phyloP scores from a whole-genome alignment of 2,113 vertebrate species.

The Apteryx owenii region DNA sequence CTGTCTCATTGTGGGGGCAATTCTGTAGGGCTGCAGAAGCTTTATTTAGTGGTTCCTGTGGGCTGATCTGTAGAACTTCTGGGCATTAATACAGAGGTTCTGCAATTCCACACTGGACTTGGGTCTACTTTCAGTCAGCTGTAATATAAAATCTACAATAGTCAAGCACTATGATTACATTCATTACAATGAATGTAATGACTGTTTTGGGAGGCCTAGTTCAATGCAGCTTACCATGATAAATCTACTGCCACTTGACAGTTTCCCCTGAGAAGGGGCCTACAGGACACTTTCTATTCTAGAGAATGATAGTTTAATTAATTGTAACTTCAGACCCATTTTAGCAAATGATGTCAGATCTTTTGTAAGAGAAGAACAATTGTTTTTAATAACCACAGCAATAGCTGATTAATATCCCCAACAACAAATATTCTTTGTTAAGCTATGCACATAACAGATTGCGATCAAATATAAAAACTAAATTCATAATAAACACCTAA shows the following conservation, averaged over 20 bases:
- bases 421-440: background rate
- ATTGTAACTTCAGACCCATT: background rate
- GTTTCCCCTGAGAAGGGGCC: background rate
- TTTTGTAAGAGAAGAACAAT: background rate
- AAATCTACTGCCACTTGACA: background rate
- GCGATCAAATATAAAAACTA: background rate
- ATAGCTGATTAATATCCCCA: background rate
- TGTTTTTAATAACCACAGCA: background rate
- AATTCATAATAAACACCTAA: background rate
- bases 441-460: background rate
- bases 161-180: background rate
- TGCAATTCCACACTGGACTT: background rate
- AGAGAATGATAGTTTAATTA: background rate
- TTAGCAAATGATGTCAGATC: background rate
- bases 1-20: background rate
- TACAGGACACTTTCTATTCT: background rate
- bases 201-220: background rate
- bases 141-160: background rate
- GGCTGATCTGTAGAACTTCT: background rate
- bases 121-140: background rate
- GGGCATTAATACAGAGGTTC: background rate
- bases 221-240: background rate
- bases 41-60: background rate
- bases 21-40: background rate
- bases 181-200: background rate